Conservation (phyloP, 2,113 vertebrate species). For the Ailurus styani region DNA sequence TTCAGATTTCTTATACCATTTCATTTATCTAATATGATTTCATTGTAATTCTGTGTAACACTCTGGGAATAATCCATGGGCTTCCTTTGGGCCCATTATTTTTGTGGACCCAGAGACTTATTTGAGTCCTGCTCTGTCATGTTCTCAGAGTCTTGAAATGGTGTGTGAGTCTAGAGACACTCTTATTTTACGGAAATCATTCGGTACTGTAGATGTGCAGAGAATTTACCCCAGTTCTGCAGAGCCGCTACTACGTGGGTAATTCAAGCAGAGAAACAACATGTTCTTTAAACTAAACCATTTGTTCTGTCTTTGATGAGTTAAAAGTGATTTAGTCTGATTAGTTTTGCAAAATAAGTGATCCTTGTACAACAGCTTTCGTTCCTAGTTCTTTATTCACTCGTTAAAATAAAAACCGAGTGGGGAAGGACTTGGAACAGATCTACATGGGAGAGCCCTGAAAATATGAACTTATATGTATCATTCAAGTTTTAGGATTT, state of each 20-base stretch:
- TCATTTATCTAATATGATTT: background rate
- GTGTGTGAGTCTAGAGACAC: background rate
- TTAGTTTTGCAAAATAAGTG: conserved; percentile 11
- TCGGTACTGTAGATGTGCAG: background rate
- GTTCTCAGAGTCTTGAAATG: background rate
- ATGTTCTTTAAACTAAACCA: background rate
- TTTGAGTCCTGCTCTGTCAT: background rate
- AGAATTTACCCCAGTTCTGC: background rate
- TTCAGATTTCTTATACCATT: background rate
- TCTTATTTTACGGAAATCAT: background rate
- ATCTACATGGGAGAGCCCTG: background rate
- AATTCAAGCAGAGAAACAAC: background rate
- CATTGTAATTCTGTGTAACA: background rate
- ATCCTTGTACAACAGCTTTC: background rate
- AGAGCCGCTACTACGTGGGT: background rate
- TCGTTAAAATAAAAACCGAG: background rate
- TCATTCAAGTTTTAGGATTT: background rate
- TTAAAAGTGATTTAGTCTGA: background rate
- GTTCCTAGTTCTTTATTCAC: background rate
- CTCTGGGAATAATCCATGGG: background rate
- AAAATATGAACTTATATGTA: background rate
- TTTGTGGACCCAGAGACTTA: background rate
- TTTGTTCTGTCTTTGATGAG: background rate
- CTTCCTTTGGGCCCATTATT: background rate
- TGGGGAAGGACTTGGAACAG: background rate